Evolutionary conservation across 2,113 vertebrate genomes (phyloP).

Genomic region (Lepus americanus): DNA sequence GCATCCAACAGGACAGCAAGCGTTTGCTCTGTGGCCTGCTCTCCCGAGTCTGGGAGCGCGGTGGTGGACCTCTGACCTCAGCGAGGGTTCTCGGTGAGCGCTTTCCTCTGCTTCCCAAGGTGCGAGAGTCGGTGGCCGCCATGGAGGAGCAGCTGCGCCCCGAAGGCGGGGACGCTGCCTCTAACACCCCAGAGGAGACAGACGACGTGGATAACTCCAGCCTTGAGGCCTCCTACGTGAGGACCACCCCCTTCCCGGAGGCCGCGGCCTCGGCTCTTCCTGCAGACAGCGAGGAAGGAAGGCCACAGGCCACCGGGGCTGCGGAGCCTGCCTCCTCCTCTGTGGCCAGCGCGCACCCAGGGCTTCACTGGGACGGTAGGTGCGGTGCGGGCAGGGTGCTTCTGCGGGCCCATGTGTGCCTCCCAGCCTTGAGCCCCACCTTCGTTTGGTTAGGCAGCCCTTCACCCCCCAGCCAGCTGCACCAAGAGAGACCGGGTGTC

Average conservation of each 20-base stretch:
- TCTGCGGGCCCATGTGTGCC: background rate
- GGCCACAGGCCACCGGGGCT: too few relatives aligned
- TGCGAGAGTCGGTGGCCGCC: slow-evolving; percentile 73
- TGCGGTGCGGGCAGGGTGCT: background rate
- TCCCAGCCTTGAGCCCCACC: background rate
- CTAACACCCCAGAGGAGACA: slow-evolving; percentile 88
- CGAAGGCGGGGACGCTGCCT: slow-evolving; percentile 62
- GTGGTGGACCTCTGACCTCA: background rate
- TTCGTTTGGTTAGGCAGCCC: background rate
- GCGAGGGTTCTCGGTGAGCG: background rate
- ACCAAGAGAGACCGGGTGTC: background rate
- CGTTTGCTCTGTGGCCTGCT: background rate
- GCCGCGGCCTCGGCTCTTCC: background rate
- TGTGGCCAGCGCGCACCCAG: background rate
- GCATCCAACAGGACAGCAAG: accelerated
- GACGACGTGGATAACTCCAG: slow-evolving; percentile 85
- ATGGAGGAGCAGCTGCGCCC: slow-evolving; percentile 78
- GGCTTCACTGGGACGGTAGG: slow-evolving; percentile 59
- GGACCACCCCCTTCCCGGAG: accelerated
- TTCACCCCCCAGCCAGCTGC: background rate
- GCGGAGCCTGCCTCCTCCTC: background rate
- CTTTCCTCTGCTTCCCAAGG: slow-evolving; percentile 78
- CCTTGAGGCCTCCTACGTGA: background rate
- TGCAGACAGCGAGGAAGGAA: background rate
- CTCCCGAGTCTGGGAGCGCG: background rate